Evolutionary conservation across 2,888 invertebrate species (phyloP), one percentile per base, ranked within the genome.

Genomic region (Tanytarsus gracilentus): DNA sequence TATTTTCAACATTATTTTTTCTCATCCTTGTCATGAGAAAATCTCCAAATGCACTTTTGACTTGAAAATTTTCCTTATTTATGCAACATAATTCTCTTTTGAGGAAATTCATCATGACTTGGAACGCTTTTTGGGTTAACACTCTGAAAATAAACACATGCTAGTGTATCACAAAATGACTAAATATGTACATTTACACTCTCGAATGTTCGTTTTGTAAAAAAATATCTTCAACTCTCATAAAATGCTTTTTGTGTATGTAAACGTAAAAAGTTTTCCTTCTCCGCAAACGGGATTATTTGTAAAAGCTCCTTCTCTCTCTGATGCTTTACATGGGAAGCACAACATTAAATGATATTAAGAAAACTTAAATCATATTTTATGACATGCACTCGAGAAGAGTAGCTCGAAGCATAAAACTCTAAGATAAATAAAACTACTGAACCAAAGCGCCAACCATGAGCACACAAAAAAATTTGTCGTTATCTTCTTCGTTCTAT

Each of bases 281-380:
- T n/a, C n/a, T n/a, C n/a, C n/a, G n/a, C n/a, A n/a, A 44, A 44
- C 11, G 40, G 40, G 14, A 40, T 40, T 40, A 40, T 40, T 40
- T 40, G 9, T 40, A 40, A 40, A 40, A 14, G n/a, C n/a, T 33
- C 44, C n/a, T 44, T 23, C 33, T 33, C n/a, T 33, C 6, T 33
- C 6, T 33, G 44, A 44, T 5, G 18, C 18, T 2, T 3, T 44
- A 23, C 7, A 26, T 11, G 21, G 27, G 27, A 14, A 27, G 49
- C 25, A n/a, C 26, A 23, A 49, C 49, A 49, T 49, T 49, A 49
- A 49, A 49, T 49, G 27, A 25, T 25, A 49, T 49, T 49, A 49
- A 49, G 49, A 49, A 49, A 49, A 49, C 49, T 49, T 49, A 49
- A 26, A 49, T 49, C 49, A 49, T 49, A 49, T 49, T n/a, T 49